Percentiles rank a stretch among this genome's conserved stretches.
Conservation (phyloP, 2,888 invertebrate genomes). For the Calameuta pallipes region DNA sequence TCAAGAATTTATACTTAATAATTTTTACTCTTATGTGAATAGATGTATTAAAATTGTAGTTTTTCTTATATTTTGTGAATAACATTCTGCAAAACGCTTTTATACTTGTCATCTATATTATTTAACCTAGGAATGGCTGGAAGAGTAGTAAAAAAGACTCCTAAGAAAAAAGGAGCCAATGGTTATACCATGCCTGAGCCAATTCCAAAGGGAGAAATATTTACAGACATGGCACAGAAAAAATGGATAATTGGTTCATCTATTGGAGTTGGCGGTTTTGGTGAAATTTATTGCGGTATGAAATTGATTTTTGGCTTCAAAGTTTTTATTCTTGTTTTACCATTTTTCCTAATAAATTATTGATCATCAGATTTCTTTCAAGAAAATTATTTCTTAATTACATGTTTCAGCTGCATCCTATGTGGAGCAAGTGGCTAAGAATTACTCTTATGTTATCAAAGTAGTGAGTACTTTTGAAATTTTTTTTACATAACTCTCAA, state of each 20-base stretch:
- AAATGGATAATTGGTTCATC: conserved; percentile 89
- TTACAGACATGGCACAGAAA: conserved; percentile 81
- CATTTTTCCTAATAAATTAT: not conserved
- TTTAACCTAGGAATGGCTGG: conserved; percentile 49
- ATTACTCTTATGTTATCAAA: conserved; percentile 80
- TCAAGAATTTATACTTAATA: not conserved
- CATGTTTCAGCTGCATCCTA: conserved; percentile 64
- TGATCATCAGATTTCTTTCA: not conserved
- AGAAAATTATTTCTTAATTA: conserved; percentile 8
- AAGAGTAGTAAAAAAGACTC: conserved; percentile 49
- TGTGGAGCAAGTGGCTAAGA: conserved; percentile 66
- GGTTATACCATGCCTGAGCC: conserved; percentile 76
- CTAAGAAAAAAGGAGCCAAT: conserved; percentile 64
- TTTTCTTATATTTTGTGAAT: not conserved
- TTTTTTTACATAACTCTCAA: not conserved
- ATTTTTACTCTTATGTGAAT: not conserved
- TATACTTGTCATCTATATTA: not conserved
- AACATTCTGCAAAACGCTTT: not conserved
- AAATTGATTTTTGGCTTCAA: conserved; percentile 53
- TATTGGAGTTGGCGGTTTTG: conserved; percentile 93
- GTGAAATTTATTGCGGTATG: conserved; percentile 90
- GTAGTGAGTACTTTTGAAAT: conserved; percentile 72
- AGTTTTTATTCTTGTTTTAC: not conserved
- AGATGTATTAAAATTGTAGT: not conserved
- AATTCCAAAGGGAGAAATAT: conserved; percentile 79